Evolutionary conservation across 2,888 invertebrate species (phyloP), one percentile per base, ranked within the genome.

Genomic region (Drosophila antonietae): DNA sequence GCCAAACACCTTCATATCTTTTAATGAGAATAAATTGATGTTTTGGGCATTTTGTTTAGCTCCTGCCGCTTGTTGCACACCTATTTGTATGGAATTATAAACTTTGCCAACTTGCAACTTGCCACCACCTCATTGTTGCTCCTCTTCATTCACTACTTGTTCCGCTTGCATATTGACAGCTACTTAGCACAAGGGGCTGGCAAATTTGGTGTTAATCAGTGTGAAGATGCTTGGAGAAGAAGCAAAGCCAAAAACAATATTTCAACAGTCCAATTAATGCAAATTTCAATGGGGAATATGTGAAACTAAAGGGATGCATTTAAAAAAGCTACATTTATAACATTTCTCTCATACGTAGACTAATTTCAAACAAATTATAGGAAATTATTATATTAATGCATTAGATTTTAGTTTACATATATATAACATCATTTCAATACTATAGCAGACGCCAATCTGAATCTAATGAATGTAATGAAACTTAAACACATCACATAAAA

Each of bases 11-110:
- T 88, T 81, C 82, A 79, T 83, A 86, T 84, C 79, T 82, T 86
- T 88, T 88, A 87, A 87, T 88, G 87, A 87, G 87, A 87, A 87
- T 88, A 88, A 88, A 87, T 87, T 87, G 88, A 86, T 88, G 88
- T 87, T 88, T 88, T 76, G 87, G 88, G 87, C 78, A 88, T 87
- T 88, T 88, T 86, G 75, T 82, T 64, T 67, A 78, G 72, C 72
- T 65, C 69, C 66, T 67, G 72, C 66, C 69, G 69, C 71, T 77
- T 72, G 70, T 75, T 74, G 71, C 77, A 79, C 71, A 73, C 68
- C 75, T 63, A 59, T 68, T 73, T 78, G 79, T 74, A 75, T 72
- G 72, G 59, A 69, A 63, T 67, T 35, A 73, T 53, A 80, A 82
- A 85, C 71, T 81, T 83, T 73, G 67, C 52, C 52, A 60, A 60